A percentile compares a stretch with the other conserved stretches of the same genome.
Evolutionary conservation across 1,140 invertebrate genomes (phyloP).

Genomic region (Ylistrum balloti): DNA sequence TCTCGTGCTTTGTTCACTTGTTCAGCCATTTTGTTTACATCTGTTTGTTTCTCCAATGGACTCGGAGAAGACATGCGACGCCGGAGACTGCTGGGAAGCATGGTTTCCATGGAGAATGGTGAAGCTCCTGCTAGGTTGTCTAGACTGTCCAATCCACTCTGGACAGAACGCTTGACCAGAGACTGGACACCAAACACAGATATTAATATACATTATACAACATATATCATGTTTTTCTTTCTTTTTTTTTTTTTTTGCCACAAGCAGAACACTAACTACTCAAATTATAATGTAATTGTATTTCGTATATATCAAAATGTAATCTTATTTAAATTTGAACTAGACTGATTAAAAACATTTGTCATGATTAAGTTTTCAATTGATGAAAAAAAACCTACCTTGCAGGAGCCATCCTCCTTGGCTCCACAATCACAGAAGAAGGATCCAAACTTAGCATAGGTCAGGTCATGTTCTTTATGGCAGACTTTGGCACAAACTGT

Average conservation of each 20-base stretch:
- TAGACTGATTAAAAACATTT: too few species aligned
- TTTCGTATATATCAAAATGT: too few species aligned
- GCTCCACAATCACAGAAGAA: slow-evolving; percentile 99
- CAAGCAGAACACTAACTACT: too few species aligned
- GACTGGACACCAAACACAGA: slow-evolving; percentile 80
- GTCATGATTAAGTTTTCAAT: too few species aligned
- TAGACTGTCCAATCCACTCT: slow-evolving; percentile 72
- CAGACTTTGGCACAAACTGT: slow-evolving; percentile 98
- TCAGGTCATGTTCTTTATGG: slow-evolving; percentile 97
- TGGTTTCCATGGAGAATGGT: slow-evolving; percentile 82
- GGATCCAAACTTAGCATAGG: slow-evolving; percentile 98
- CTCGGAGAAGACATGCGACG: slow-evolving; percentile 88
- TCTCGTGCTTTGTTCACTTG: slow-evolving; percentile 85
- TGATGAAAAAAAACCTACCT: slow-evolving; percentile 86
- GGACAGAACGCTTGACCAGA: slow-evolving; percentile 77
- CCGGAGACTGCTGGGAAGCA: slow-evolving; percentile 85
- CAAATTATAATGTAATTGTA: too few species aligned
- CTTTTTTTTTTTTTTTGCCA: too few species aligned
- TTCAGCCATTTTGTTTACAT: slow-evolving; percentile 75
- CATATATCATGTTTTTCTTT: too few species aligned
- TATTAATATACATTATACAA: too few species aligned
- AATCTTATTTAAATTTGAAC: too few species aligned
- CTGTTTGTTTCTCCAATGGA: slow-evolving; percentile 65
- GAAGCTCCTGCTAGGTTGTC: slow-evolving; percentile 76
- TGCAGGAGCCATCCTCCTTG: slow-evolving; percentile 92